Conservation (phyloP, 2,113 vertebrate genomes). For the Equus przewalskii region DNA sequence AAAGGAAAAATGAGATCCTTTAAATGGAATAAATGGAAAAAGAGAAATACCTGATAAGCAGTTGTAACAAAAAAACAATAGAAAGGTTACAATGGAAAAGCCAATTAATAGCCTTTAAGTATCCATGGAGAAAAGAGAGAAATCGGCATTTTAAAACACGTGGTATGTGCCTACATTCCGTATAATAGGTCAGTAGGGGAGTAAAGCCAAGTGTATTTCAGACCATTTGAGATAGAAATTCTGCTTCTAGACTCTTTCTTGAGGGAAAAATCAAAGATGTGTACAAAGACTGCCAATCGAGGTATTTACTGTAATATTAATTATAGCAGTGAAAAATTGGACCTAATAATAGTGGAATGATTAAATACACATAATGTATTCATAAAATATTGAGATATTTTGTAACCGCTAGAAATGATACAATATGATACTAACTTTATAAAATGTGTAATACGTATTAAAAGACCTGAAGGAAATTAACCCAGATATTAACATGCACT, state of each 20-base stretch:
- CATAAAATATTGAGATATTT: conserved; percentile 11
- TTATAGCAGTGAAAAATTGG: neutral
- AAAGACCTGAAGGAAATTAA: neutral
- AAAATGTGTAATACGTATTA: neutral
- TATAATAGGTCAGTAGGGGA: neutral
- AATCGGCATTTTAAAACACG: neutral
- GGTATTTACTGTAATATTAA: neutral
- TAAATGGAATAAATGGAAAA: conserved; percentile 9
- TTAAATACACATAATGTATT: neutral
- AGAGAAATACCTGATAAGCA: neutral
- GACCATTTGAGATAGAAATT: neutral
- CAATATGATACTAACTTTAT: neutral
- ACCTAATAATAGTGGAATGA: neutral
- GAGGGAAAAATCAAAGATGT: conserved; percentile 27
- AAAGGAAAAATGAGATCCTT: conserved; percentile 9
- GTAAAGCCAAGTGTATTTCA: neutral
- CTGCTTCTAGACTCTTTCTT: neutral
- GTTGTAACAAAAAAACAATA: neutral
- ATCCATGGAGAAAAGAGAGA: neutral
- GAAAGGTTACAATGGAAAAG: neutral
- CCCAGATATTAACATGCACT: neutral
- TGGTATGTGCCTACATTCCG: neutral
- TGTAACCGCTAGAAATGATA: conserved; percentile 18
- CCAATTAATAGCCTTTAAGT: neutral
- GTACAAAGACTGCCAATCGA: neutral